Evolutionary conservation across 2,113 vertebrate species (phyloP), one percentile per base, ranked within the genome.

Genomic region (Silurus asotus): DNA sequence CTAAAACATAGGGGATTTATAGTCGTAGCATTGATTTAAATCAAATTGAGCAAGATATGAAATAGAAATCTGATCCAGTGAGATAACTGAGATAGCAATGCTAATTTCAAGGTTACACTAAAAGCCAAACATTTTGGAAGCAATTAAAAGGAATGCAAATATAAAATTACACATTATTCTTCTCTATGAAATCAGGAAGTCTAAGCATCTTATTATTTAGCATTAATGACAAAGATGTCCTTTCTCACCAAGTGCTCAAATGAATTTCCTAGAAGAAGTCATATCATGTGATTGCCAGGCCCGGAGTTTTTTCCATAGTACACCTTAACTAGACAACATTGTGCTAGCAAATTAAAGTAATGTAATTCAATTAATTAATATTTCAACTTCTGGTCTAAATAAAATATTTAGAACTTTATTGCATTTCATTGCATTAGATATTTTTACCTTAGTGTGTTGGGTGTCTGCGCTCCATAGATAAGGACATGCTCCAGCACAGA

Each of bases 401-500:
- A 37, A 37, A 37, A 37, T 37, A 37, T 37, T 37, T 37, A 37
- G 37, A 37, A 1, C 15, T 45, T 14, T 11, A 59, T 11, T 28
- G n/a, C 23, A 78, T 8, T 78, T 59, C 61, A 61, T 23, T 37
- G 53, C 8, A 1, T 23, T 48, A 61, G 8, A 45, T 45, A 61
- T 76, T 76, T 87, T 81, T 53, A 96, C 95, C 93, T 94, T 96
- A 79, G 92, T 93, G 89, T 95, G 93, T 88, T 95, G 95, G 8
- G 94, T 95, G 89, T 96, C 95, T 0, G 95, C 92, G n/a, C 95
- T 95, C 95, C 95, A 95, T 49, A 96, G 90, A 92, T 96, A 96
- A 0, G 95, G 95, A 91, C 95, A 96, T 7, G 95, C 94, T 49
- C 95, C 95, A 0, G 94, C 95, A 82, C 95, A 96, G 89, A 95